Conservation (phyloP, 1,140 invertebrate species). For the Polypedilum vanderplanki region DNA sequence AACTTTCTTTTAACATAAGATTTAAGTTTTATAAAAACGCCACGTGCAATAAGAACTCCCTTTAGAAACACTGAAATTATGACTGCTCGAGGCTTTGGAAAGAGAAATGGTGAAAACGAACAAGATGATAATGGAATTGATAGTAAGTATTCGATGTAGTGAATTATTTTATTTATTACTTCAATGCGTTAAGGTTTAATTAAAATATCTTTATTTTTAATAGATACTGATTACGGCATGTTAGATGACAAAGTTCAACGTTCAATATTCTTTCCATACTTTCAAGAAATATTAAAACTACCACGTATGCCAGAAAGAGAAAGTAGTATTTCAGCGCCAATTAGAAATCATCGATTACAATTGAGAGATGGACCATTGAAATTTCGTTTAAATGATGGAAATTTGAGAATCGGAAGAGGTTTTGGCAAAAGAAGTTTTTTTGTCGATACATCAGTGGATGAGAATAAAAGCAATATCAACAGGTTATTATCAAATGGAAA, state of each 20-base stretch:
- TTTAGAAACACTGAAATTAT: conserved; percentile 31
- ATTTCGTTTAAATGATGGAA: conserved; percentile 20
- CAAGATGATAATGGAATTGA: not conserved
- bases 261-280: not conserved
- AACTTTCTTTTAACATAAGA: not conserved
- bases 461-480: not conserved
- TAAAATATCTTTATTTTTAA: not conserved
- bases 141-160: not conserved
- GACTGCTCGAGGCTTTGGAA: conserved; percentile 30
- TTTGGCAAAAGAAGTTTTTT: conserved; percentile 13
- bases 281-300: not conserved
- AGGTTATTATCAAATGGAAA: not conserved
- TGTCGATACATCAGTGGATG: not conserved
- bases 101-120: conserved; percentile 19
- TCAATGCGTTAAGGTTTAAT: too few species aligned
- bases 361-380: not conserved
- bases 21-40: conserved; percentile 15
- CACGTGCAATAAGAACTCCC: conserved; percentile 21
- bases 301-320: not conserved
- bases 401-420: not conserved
- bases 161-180: not conserved
- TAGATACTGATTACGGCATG: not conserved
- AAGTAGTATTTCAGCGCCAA: not conserved
- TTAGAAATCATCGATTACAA: not conserved
- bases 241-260: not conserved